Percentiles rank a stretch among this genome's conserved stretches.
phyloP scores from a whole-genome alignment of 2,113 vertebrate genomes.

The Corythaeola cristata region DNA sequence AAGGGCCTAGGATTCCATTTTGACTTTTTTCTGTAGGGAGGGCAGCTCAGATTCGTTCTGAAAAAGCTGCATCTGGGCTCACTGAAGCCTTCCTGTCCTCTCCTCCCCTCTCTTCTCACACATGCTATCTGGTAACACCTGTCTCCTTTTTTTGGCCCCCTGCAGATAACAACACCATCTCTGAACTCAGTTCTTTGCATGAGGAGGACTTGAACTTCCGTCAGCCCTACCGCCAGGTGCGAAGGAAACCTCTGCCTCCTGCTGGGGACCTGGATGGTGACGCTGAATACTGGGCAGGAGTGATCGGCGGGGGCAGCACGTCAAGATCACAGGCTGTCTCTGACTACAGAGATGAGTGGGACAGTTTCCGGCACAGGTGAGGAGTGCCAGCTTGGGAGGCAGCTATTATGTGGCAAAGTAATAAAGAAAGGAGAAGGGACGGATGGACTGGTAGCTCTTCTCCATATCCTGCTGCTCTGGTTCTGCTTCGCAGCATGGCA shows the following conservation, averaged over 20 bases:
- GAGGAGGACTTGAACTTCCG: conserved; percentile 86
- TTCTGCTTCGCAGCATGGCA: background rate
- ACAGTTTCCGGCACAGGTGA: conserved; percentile 78
- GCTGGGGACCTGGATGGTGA: conserved; percentile 81
- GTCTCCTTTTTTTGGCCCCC: background rate
- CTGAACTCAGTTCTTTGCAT: conserved; percentile 95
- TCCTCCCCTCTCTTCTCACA: background rate
- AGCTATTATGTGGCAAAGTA: background rate
- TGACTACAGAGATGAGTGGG: conserved; percentile 76
- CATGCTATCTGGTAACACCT: background rate
- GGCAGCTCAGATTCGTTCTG: background rate
- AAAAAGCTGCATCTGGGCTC: background rate
- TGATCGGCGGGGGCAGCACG: conserved; percentile 59
- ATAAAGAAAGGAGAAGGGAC: background rate
- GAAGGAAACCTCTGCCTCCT: conserved; percentile 86
- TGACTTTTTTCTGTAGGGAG: background rate
- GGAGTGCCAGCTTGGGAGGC: background rate
- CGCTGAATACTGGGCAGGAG: conserved; percentile 75
- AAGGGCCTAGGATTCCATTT: background rate
- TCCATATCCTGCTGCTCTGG: background rate
- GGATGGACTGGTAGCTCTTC: background rate
- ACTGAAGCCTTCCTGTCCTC: background rate
- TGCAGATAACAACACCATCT: conserved; percentile 90
- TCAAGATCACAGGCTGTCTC: conserved; percentile 75
- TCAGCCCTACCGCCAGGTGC: conserved; percentile 86